Evolutionary conservation across 2,113 vertebrate genomes (phyloP), one percentile per base, ranked within the genome.

Genomic region (Orcinus orca): DNA sequence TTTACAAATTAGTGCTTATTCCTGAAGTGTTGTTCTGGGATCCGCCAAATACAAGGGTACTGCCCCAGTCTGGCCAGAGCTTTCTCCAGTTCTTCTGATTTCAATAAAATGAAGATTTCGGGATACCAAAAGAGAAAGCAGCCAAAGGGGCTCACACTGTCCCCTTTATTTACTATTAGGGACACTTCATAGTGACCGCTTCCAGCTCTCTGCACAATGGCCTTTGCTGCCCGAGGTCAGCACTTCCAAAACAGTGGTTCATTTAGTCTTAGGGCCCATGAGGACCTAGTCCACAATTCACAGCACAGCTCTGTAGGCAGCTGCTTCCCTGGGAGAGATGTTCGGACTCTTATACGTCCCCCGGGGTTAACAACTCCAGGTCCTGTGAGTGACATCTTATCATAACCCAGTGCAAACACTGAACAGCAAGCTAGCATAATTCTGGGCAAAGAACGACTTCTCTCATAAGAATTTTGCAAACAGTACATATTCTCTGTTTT

Each of bases 31-130:
- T 80, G 50, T 50, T 62, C 70, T 50, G 76, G 41, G 20, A 50
- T 82, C 65, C 68, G 41, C 67, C 47, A 44, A 60, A 82, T 68
- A 65, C 21, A 83, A 6, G 47, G 8, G 65, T 55, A 31, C 17
- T 17, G 25, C 8, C 86, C 62, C 20, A 50, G 25, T 36, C 11
- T 63, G 70, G 10, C 21, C n/a, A 41, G 73, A 87, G 25, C 31
- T 74, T 96, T 71, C 65, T 93, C 76, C 71, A 62, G 50, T 38
- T 74, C 38, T 96, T 96, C 44, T 77, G 18, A 88, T 65, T 68
- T n/a, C 44, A 55, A 38, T 44, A 20, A 91, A 81, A 81, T 23
- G 58, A 71, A 88, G 44, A 70, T 60, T 77, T 96, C 20, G 58
- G n/a, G 58, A 70, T 38, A 47, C 60, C 26, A 9, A n/a, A n/a